Evolutionary conservation across 2,797 vertebrate genomes (phyloP).

Genomic region (Thripadectes ignobilis): DNA sequence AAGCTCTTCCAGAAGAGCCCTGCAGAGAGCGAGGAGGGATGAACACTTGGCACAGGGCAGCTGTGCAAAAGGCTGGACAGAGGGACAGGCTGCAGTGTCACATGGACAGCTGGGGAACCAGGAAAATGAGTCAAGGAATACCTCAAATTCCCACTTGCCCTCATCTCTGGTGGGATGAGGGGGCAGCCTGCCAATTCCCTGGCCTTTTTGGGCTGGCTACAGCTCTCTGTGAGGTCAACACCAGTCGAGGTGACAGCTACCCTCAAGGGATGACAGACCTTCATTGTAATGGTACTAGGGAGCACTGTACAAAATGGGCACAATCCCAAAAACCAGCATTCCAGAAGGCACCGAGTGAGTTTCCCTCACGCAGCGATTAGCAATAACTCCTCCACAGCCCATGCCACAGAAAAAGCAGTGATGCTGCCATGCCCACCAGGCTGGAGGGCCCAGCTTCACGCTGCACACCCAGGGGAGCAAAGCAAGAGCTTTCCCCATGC

Average conservation of each 20-base stretch:
- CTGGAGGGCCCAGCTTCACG: neutral
- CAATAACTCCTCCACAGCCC: neutral
- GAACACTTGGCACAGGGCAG: neutral
- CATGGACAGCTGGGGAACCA: neutral
- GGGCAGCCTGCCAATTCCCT: neutral
- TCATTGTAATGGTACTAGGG: neutral
- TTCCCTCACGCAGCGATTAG: neutral
- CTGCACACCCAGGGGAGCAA: neutral
- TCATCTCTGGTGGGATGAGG: neutral
- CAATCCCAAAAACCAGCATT: neutral
- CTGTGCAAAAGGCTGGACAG: neutral
- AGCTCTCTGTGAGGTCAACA: accelerated
- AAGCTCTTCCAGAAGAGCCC: neutral
- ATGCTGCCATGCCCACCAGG: neutral
- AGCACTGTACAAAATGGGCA: neutral
- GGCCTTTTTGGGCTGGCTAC: neutral
- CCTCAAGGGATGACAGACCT: neutral
- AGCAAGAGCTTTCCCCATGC: neutral
- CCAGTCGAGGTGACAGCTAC: neutral
- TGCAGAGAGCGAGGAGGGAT: neutral
- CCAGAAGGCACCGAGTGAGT: neutral
- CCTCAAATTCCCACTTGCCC: neutral
- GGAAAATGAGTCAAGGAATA: neutral
- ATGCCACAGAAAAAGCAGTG: neutral
- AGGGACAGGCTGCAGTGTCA: neutral